Evolutionary conservation across 2,888 invertebrate genomes (phyloP), one percentile per base, ranked within the genome.

Genomic region (Apoda limacodes): DNA sequence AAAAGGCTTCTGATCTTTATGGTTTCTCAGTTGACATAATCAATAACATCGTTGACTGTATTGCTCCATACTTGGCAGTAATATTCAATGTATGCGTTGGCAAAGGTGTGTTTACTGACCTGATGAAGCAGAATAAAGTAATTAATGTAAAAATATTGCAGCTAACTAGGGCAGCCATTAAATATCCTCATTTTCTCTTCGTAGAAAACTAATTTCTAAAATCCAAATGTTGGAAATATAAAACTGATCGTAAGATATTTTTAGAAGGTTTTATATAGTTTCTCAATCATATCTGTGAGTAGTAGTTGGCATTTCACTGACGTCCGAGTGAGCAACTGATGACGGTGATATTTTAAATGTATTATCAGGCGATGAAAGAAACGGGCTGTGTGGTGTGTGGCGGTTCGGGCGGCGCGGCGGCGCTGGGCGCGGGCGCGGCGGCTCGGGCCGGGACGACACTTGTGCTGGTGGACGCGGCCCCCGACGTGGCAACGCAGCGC

Each of bases 391-490:
- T 45, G 25, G 40, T 45, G 33, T 37, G 35, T 13, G 56, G 52
- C 13, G 52, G 30, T 45, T 48, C 4, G 49, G 40, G 22, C 31
- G 46, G 26, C 37, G 45, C 12, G 27, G 53, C 63, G 39, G 60
- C 55, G 30, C 55, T 53, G n/a, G n/a, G n/a, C n/a, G n/a, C n/a
- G 28, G 61, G 53, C 34, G 65, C 52, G 14, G 66, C 64, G 22
- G 62, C 66, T 35, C 64, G 70, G 34, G 55, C 58, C 12, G 67
- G 55, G 2, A 35, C 61, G 45, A 61, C 67, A 43, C 55, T 66
- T 45, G 54, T 67, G 44, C 50, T 61, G 40, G 46, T 57, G 28
- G 53, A 52, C 41, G 68, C 70, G 34, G 63, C 60, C 37, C 45
- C 45, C 1, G 60, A 55, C 19, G 59, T 56, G 24, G 39, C 65